Base-by-base conservation (phyloP, 64 coral and sea anemone species). In the Dendrophyllia cribrosa region DNA sequence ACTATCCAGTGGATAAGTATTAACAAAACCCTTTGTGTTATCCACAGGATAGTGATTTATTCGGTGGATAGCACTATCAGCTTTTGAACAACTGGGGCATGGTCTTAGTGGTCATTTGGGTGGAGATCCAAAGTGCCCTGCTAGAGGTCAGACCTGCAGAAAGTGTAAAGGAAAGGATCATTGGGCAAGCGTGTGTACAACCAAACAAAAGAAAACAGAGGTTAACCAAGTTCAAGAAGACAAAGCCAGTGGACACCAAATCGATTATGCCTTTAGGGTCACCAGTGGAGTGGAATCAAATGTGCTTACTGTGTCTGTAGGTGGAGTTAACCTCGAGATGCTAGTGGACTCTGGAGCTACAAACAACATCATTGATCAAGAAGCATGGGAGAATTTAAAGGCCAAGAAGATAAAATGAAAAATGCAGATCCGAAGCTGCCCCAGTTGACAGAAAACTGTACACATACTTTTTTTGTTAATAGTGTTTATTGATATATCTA, bases 271-370 rank as follows among this genome's bases (percentile, higher is more conserved):
- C 9, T 79, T 44, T 23, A 60, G 88, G 21, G 65, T 68, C 4
- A 68, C 19, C 5, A 68, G 24, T 68, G 77, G 21, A 66, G 73
- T 60, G 46, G 66, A 88, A 10, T 68, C 67, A 70, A 81, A 26
- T 64, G 43, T 60, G 50, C 51, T 91, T 22, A 68, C 71, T 44
- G 61, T 91, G 48, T 52, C 64, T 72, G 20, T 84, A 20, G 66
- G 63, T 10, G 78, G 67, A 53, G 55, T 85, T 19, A 58, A n/a
- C 46, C 58, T 84, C 21, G 52, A 69, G 49, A 66, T 83, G 21
- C 76, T 91, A 15, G 71, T 91, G 14, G 89, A 83, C n/a, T 91
- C 77, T 50, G 77, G 89, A 21, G 67, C 78, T 10, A 73, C 44
- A 3, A 88, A 34, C 17, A 83, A 71, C 71, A 83, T 83, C 10